Percentiles rank a stretch among this genome's conserved stretches.
Evolutionary conservation across 2,113 vertebrate species (phyloP).

Genomic region (Syngnathus scovelli): DNA sequence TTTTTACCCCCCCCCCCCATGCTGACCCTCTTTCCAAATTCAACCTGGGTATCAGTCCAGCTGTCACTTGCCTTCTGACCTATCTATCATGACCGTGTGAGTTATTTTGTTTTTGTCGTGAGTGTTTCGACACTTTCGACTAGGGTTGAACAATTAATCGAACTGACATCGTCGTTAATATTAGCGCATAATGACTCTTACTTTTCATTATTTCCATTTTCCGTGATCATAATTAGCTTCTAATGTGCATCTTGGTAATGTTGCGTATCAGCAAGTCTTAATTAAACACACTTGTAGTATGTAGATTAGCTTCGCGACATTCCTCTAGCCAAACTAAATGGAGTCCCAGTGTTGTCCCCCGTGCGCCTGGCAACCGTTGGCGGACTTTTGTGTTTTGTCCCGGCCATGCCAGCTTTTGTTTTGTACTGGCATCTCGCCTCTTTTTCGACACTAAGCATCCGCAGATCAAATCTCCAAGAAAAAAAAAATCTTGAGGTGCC

Average conservation of each 20-base stretch:
- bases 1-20: not conserved
- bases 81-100: conserved; percentile 29
- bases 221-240: not conserved
- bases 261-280: not conserved
- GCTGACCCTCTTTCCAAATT: conserved; percentile 26
- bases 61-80: conserved; percentile 39
- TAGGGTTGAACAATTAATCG: too few relatives aligned
- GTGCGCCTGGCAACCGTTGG: conserved; percentile 1
- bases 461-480: not conserved
- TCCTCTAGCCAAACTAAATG: conserved; percentile 18
- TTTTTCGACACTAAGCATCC: not conserved
- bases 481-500: not conserved
- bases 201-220: not conserved
- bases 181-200: not conserved
- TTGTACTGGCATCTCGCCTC: conserved; percentile 33
- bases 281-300: conserved; percentile 43
- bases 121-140: not conserved
- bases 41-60: conserved; percentile 24
- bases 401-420: conserved; percentile 41
- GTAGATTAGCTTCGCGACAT: conserved; percentile 41
- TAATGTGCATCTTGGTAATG: not conserved
- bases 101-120: conserved; percentile 42
- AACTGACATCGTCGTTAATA: not conserved
- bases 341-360: not conserved
- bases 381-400: conserved; percentile 27